Base-by-base conservation (phyloP, 2,797 vertebrate genomes). In the Leptoclinus maculatus region DNA sequence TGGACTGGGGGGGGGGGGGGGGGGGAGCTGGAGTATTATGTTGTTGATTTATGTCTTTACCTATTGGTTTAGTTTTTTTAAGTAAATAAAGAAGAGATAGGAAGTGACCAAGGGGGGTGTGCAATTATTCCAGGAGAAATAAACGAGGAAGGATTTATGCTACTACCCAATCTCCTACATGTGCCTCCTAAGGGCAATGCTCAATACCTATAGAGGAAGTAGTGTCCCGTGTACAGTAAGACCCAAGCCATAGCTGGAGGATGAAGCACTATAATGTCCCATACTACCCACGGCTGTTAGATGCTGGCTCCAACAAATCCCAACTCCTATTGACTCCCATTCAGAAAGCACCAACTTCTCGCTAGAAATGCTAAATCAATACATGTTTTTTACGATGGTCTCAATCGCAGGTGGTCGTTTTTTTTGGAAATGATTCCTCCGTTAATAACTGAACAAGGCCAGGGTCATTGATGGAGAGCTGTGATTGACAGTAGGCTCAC, bases 51-150 rank as follows among this genome's bases (percentile, higher is more conserved):
- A 64, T 70, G 63, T 73, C 74, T 77, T 69, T 34, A 67, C 60
- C 59, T 43, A n/a, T 34, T 43, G 8, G 21, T 36, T 80, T 17
- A 38, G 66, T 73, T 45, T 58, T 43, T 65, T 1, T 66, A 36
- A 27, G 74, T 79, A 78, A 76, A 83, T 69, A 68, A 47, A 71
- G 4, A 17, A 67, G 58, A 70, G 45, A 25, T 74, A 19, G 34
- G 11, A 51, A 49, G 43, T 34, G 6, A 64, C 17, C 2, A 11
- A 34, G 11, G 21, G 27, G 17, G 23, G 2, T 29, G 54, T 25
- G 9, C 12, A 70, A 7, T 34, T 64, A 7, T 39, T 71, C 2
- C 32, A 11, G 17, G 21, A 13, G 39, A 9, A 71, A 34, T 19
- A 3, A 38, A 12, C 36, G n/a, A 9, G n/a, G 49, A 29, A 27